Percentiles rank a stretch among this genome's conserved stretches.
These are phyloP conservation scores for Tenualosa ilisha DNA, from an alignment of 2,797 vertebrate genomes.

Conservation along the genomic window DNA sequence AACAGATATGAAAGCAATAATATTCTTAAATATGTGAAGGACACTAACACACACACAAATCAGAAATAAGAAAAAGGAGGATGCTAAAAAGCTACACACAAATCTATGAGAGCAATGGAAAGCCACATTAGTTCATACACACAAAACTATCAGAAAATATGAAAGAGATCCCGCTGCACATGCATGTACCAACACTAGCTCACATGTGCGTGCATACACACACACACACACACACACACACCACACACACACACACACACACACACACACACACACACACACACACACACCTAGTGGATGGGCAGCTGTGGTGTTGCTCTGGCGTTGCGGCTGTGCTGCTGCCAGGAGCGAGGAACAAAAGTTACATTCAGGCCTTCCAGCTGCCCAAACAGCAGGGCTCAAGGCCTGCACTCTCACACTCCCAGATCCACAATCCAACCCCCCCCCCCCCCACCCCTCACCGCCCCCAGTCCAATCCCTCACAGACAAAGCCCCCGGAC, in stretches of 20 bases:
- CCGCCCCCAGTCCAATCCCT: not conserved
- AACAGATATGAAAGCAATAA: not conserved
- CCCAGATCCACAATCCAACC: not conserved
- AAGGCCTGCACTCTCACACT: not conserved
- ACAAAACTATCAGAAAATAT: not conserved
- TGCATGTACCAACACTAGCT: not conserved
- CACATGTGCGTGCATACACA: not conserved
- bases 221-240: conserved; percentile 20
- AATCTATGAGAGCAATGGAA: not conserved
- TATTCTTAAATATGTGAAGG: not conserved
- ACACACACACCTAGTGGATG: conserved; percentile 24
- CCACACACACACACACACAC: not conserved
- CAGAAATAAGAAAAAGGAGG: not conserved
- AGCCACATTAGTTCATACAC: not conserved
- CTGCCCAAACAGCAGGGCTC: conserved; percentile 48
- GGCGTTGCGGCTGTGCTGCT: conserved; percentile 3
- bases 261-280: not conserved
- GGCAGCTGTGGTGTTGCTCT: conserved; percentile 39
- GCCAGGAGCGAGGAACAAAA: conserved; percentile 45
- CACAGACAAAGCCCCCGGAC: conserved; percentile 28
- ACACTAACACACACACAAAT: not conserved
- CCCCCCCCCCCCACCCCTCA: not conserved
- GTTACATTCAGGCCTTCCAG: conserved; percentile 48
- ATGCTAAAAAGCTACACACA: not conserved
- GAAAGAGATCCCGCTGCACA: not conserved